Evolutionary conservation across 2,888 invertebrate genomes (phyloP).

Genomic region (Drosophila nr. medialis): DNA sequence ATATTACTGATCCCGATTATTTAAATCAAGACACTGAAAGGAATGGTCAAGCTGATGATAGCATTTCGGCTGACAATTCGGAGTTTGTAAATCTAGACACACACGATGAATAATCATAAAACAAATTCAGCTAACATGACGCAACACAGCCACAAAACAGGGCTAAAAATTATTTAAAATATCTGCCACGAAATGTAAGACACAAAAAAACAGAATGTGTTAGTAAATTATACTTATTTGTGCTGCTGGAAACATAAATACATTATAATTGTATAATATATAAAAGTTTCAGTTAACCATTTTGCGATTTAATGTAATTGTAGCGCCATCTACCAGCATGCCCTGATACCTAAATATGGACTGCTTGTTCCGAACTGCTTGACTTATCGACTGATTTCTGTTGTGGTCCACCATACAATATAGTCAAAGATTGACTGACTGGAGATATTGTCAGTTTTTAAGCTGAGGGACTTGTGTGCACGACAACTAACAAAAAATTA

Average conservation of each 20-base stretch:
- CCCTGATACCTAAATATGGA: neutral
- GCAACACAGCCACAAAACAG: neutral
- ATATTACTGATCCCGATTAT: neutral
- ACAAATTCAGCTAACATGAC: neutral
- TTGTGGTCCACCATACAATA: neutral
- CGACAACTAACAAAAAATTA: too few relatives aligned
- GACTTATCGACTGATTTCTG: neutral
- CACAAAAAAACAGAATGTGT: neutral
- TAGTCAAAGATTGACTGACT: neutral
- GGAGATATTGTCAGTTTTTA: too few relatives aligned
- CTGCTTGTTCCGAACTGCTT: neutral
- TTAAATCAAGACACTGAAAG: neutral
- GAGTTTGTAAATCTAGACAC: constrained; percentile 11
- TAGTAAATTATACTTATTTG: neutral
- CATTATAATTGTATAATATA: too few relatives aligned
- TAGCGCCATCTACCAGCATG: constrained; percentile 6
- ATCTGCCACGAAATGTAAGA: constrained; percentile 11
- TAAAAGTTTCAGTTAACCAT: neutral
- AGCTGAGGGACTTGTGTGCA: too few relatives aligned
- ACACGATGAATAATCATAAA: constrained; percentile 25
- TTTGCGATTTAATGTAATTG: neutral
- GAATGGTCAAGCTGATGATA: neutral
- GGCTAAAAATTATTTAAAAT: neutral
- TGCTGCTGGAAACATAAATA: neutral
- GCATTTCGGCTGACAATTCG: neutral